These are phyloP conservation scores for Scaptomyza flava DNA, from an alignment of 2,888 invertebrate genomes.

Conservation along the genomic window DNA sequence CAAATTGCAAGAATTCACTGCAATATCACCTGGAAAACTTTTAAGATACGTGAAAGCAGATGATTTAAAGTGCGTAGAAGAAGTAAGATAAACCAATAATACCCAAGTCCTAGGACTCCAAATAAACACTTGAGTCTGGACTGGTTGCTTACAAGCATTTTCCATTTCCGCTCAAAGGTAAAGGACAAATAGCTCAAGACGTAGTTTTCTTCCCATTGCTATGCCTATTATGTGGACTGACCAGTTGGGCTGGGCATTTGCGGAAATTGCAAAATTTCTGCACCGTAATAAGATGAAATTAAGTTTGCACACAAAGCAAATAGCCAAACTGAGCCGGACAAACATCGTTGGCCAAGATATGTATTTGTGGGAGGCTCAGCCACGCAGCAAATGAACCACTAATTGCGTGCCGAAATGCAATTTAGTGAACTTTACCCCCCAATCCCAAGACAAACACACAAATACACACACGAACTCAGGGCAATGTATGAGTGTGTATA, in stretches of 20 bases:
- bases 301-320: conserved; percentile 71
- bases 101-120: conserved; percentile 48
- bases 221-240: conserved; percentile 3
- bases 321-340: conserved; percentile 36
- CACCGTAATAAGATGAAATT: conserved; percentile 79
- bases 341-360: conserved; percentile 40
- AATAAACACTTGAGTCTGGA: conserved; percentile 55
- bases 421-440: conserved; percentile 78
- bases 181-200: conserved; percentile 36
- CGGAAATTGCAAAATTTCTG: conserved; percentile 79
- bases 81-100: conserved; percentile 33
- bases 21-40: neutral
- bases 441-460: conserved; percentile 32
- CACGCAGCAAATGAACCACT: conserved; percentile 81
- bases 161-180: conserved; percentile 65
- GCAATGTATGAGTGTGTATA: neutral
- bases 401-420: conserved; percentile 84
- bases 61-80: neutral
- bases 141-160: conserved; percentile 51
- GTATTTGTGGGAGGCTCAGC: conserved; percentile 50
- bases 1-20: neutral
- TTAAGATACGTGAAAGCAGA: conserved; percentile 5
- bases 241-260: conserved; percentile 28
- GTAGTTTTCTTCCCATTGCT: conserved; percentile 18
- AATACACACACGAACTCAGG: conserved; percentile 16